These are phyloP conservation scores for Anisognathus igniventris DNA, from an alignment of 2,797 vertebrate species.

Conservation along the genomic window DNA sequence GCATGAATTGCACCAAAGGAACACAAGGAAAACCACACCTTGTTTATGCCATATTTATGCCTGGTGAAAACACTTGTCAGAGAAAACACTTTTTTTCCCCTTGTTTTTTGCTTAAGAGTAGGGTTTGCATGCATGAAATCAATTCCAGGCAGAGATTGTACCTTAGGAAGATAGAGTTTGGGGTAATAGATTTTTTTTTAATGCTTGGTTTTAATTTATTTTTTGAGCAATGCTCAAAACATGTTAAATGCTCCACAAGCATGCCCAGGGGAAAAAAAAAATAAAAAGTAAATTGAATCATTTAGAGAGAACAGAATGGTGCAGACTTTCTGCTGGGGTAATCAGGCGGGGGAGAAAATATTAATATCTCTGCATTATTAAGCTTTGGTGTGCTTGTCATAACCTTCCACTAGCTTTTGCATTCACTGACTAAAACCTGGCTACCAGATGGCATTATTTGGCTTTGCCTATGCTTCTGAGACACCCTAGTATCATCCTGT, in stretches of 20 bases:
- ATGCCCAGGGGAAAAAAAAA: background rate
- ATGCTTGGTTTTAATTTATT: background rate
- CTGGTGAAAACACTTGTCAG: background rate
- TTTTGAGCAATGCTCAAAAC: background rate
- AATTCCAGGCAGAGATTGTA: background rate
- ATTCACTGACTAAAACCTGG: constrained; percentile 36
- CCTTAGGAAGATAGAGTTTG: background rate
- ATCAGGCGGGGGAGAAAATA: constrained; percentile 25
- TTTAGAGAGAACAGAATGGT: background rate
- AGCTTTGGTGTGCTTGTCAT: constrained; percentile 42
- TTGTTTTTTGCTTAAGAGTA: background rate
- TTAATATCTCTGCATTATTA: constrained; percentile 30
- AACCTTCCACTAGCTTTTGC: constrained; percentile 46
- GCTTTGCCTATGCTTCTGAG: constrained; percentile 32
- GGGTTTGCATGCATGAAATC: background rate
- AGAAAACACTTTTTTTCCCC: rapidly evolving
- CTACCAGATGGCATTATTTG: constrained; percentile 57
- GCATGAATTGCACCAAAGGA: background rate
- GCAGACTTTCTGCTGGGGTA: constrained; percentile 13
- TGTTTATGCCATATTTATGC: background rate
- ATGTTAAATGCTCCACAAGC: background rate
- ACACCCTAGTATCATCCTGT: constrained; percentile 37
- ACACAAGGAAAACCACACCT: background rate
- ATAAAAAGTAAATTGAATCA: background rate
- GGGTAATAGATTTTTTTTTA: background rate